Percentiles rank a stretch among this genome's conserved stretches.
Conservation (phyloP, 2,113 vertebrate species). For the Sminthopsis crassicaudata region DNA sequence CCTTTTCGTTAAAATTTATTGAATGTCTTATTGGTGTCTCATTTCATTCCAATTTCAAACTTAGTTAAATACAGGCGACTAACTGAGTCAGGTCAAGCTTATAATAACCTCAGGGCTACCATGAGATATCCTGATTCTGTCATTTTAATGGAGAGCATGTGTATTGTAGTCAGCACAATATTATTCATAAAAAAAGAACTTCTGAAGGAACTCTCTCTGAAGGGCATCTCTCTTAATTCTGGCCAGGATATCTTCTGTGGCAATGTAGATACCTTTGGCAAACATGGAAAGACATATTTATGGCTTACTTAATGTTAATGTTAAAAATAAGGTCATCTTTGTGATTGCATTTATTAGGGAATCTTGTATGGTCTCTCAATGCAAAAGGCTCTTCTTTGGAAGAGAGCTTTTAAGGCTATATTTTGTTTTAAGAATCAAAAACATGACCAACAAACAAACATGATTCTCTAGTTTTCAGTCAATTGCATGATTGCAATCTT, state of each 20-base stretch:
- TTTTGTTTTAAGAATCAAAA: background rate
- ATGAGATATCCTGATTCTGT: background rate
- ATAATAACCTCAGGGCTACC: background rate
- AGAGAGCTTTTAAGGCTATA: background rate
- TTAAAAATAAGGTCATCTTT: background rate
- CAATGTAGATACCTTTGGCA: background rate
- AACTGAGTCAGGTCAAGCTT: background rate
- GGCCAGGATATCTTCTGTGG: background rate
- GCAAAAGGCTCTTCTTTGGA: background rate
- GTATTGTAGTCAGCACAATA: background rate
- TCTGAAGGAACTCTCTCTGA: background rate
- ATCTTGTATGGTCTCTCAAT: background rate
- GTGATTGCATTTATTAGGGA: background rate
- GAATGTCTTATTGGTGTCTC: background rate
- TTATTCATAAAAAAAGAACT: background rate
- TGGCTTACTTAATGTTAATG: background rate
- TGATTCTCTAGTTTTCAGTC: background rate
- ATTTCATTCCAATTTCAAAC: background rate
- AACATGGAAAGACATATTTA: background rate
- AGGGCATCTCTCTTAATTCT: background rate
- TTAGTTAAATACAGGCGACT: background rate
- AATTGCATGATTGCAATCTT: background rate
- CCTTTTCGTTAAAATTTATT: background rate
- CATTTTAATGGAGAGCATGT: background rate
- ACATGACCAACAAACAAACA: background rate